Percentiles rank a stretch among this genome's conserved stretches.
phyloP scores from a whole-genome alignment of 2,888 invertebrate genomes.

The Schrankia costaestrigalis region DNA sequence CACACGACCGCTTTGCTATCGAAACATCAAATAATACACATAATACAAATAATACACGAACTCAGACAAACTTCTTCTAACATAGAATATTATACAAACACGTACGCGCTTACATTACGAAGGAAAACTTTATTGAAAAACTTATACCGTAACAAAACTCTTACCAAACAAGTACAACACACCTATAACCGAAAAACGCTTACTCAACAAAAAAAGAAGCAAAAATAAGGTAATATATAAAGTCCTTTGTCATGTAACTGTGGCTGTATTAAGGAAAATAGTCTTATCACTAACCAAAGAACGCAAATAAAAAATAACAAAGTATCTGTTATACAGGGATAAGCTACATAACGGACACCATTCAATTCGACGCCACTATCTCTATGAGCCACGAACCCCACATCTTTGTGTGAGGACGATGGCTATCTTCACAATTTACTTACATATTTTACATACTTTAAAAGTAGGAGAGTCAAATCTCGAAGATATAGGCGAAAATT shows the following conservation, averaged over 20 bases:
- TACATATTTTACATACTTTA: too few relatives aligned
- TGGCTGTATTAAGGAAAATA: slow-evolving; percentile 49
- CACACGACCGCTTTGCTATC: too few relatives aligned
- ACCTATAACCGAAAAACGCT: too few relatives aligned
- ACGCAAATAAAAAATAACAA: slow-evolving; percentile 55
- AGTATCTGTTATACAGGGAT: slow-evolving; percentile 63
- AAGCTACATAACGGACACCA: slow-evolving; percentile 61
- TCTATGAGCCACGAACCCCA: slow-evolving; percentile 53
- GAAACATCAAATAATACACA: too few relatives aligned
- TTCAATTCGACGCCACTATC: slow-evolving; percentile 66
- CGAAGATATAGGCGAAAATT: background rate
- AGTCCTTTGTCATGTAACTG: slow-evolving; percentile 37
- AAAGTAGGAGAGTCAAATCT: background rate
- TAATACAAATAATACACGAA: too few relatives aligned
- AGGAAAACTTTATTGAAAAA: too few relatives aligned
- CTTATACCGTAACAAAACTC: too few relatives aligned
- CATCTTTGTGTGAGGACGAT: slow-evolving; percentile 45
- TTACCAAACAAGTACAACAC: too few relatives aligned
- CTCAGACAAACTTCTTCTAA: too few relatives aligned
- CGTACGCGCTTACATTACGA: too few relatives aligned
- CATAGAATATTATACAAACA: too few relatives aligned
- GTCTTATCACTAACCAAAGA: slow-evolving; percentile 44
- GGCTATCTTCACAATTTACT: slow-evolving; percentile 36
- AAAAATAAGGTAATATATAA: slow-evolving; percentile 42
- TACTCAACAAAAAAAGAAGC: slow-evolving; percentile 34